Base-by-base conservation (phyloP, 2,797 vertebrate species). In the Falco berigora region DNA sequence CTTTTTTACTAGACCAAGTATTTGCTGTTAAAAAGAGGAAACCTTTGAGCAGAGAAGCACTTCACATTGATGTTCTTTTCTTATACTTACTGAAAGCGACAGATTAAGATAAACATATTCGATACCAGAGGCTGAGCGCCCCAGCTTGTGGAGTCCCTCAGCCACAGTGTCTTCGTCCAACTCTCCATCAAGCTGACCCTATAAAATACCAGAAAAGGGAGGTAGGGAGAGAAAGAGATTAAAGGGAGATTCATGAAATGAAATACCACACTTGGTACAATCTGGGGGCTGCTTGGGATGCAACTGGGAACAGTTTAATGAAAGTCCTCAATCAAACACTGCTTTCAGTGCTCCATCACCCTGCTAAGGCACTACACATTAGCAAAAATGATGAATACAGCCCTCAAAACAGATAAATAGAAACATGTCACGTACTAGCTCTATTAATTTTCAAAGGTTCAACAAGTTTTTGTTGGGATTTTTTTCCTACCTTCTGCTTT, bases 31-130 rank as follows among this genome's bases (percentile, higher is more conserved):
- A 46, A 73, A 63, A 79, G 25, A 17, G 6, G 59, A 50, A 67
- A 50, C 2, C 25, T 58, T 25, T n/a, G 38, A 58, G 58, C 32
- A 53, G 14, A 68, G 38, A 38, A 90, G 12, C 42, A 8, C 34
- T 52, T 69, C 1, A 32, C 59, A 76, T 1, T 10, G 30, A 44
- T 13, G 16, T 44, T 40, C 32, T 36, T 55, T 19, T 14, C 23
- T 68, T 47, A 21, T 85, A 98, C 99, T 99, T 97, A 99, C 99
- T 14, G 98, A 96, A 28, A 99, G 92, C 1, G 97, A 97, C 6
- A 99, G 98, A 14, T 97, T 91, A 36, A 98, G 98, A 96, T 98
- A 99, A 59, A 97, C 97, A 5, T 98, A 97, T 25, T 98, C 98
- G 4, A 97, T 98, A 13, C 98, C 99, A 5, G 92, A 77, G 32